Evolutionary conservation across 2,797 vertebrate species (phyloP), one percentile per base, ranked within the genome.

Genomic region (Eidolon dupreanum): DNA sequence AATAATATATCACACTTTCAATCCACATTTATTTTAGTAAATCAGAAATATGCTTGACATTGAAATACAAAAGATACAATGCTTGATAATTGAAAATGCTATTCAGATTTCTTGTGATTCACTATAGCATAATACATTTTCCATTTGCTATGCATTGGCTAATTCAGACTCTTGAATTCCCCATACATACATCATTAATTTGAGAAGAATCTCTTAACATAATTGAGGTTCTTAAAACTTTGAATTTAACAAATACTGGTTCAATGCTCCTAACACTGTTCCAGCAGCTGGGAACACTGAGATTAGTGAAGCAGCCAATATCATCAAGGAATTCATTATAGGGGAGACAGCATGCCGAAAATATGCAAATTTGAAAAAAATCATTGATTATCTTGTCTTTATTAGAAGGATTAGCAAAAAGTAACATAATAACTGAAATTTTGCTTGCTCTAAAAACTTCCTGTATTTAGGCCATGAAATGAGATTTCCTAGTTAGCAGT

Each of bases 11-110:
- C 24, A 66, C 63, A 87, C 85, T 93, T 90, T 59, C 51, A 43
- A 41, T 59, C 4, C 8, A 81, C 1, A 83, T 95, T 63, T 95
- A n/a, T 86, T 96, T 96, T 73, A 43, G 19, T 3, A 66, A 96
- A 71, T 86, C 94, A 61, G 24, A 94, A 66, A 85, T 65, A 74
- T 65, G 51, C 5, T 82, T 78, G 0, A 6, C 24, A 66, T 33
- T 94, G 26, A 84, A 74, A 77, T 93, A 70, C 9, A 88, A 88
- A 83, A 24, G 16, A 0, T 41, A 11, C 28, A n/a, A 81, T 77
- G 8, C 6, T 93, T 82, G 49, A 65, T 70, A 96, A 90, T 12
- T 91, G 41, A 71, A 86, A 94, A 59, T 81, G 22, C 8, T 90
- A 22, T 94, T 92, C 61, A 96, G 26, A 59, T 75, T 82, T 71